Evolutionary conservation across 1,140 invertebrate species (phyloP).

Genomic region (Nixonia krombeini): DNA sequence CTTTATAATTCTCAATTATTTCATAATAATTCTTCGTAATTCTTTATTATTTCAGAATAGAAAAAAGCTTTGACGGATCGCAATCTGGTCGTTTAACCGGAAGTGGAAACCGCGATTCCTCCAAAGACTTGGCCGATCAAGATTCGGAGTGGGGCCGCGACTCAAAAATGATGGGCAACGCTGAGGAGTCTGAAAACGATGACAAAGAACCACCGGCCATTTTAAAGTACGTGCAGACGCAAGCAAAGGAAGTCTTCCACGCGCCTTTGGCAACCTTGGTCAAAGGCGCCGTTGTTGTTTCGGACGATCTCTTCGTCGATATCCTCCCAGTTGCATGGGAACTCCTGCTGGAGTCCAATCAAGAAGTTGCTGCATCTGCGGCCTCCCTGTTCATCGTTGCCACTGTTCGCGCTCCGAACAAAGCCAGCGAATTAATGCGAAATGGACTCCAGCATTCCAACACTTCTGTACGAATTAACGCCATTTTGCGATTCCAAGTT

Average conservation of each 20-base stretch:
- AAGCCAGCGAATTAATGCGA: slow-evolving; percentile 90
- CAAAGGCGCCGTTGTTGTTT: slow-evolving; percentile 92
- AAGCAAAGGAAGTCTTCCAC: slow-evolving; percentile 91
- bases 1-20: no score
- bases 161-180: slow-evolving; percentile 64
- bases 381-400: slow-evolving; percentile 94
- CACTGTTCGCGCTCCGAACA: slow-evolving; percentile 90
- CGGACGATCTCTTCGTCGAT: slow-evolving; percentile 89
- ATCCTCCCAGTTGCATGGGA: slow-evolving; percentile 95
- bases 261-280: slow-evolving; percentile 89
- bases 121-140: slow-evolving; percentile 67
- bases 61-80: slow-evolving; percentile 71
- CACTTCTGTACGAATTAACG: slow-evolving; percentile 82
- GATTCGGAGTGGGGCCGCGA: slow-evolving; percentile 65
- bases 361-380: slow-evolving; percentile 83
- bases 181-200: slow-evolving; percentile 64
- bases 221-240: slow-evolving; percentile 88
- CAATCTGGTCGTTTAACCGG: slow-evolving; percentile 65
- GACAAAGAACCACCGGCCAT: slow-evolving; percentile 80
- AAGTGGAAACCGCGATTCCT: slow-evolving; percentile 63
- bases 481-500: slow-evolving; percentile 91
- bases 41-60: slow-evolving; percentile 65
- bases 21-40: no score
- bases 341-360: slow-evolving; percentile 86
- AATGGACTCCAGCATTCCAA: slow-evolving; percentile 87